These are phyloP conservation scores for Drosophila monieri DNA, from an alignment of 2,888 invertebrate species.

Conservation along the genomic window DNA sequence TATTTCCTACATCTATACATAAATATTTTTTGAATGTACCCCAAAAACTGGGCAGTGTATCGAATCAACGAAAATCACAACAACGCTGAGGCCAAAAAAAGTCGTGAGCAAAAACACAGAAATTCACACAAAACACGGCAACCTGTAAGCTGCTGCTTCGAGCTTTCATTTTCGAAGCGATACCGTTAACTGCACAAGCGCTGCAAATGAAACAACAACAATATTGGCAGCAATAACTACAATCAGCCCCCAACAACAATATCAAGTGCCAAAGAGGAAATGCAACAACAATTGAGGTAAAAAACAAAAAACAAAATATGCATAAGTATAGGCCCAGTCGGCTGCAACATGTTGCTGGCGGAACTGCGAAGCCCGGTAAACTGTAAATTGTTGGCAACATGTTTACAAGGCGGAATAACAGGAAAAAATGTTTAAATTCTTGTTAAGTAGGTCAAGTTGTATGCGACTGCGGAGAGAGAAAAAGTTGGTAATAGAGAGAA, in stretches of 20 bases:
- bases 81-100: constrained; percentile 31
- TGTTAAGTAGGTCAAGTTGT: constrained; percentile 82
- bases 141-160: constrained; percentile 64
- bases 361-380: constrained; percentile 64
- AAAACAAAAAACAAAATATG: constrained; percentile 29
- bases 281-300: constrained; percentile 65
- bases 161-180: constrained; percentile 83
- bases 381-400: constrained; percentile 78
- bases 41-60: constrained; percentile 5
- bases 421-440: constrained; percentile 81
- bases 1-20: not conserved
- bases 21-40: not conserved
- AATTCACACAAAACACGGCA: constrained; percentile 55
- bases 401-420: constrained; percentile 82
- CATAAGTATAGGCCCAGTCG: constrained; percentile 11
- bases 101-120: constrained; percentile 63
- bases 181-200: constrained; percentile 77
- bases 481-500: constrained; percentile 23
- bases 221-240: constrained; percentile 46
- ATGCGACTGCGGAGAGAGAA: constrained; percentile 37
- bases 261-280: constrained; percentile 76
- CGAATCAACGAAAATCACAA: constrained; percentile 36
- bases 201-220: constrained; percentile 64
- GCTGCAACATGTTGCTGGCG: constrained; percentile 37
- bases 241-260: constrained; percentile 51